These are phyloP conservation scores for Pimephales promelas DNA, from an alignment of 2,113 vertebrate genomes.

Conservation along the genomic window DNA sequence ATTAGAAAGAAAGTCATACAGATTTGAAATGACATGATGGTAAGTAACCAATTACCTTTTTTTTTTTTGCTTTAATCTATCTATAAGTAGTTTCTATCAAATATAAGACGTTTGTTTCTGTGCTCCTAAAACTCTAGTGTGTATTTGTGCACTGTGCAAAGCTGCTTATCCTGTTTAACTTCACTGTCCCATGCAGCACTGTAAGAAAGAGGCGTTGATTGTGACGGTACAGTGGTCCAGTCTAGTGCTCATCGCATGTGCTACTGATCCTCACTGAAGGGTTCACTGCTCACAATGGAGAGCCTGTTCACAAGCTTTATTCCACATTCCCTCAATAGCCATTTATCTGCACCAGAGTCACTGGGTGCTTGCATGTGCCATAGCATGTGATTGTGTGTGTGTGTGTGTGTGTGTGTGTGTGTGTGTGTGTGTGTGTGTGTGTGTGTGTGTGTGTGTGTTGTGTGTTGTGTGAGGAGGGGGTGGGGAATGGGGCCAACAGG, in stretches of 20 bases:
- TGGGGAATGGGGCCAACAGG: conserved; percentile 14
- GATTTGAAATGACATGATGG: no score
- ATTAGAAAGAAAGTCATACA: no score
- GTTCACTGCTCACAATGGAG: conserved; percentile 47
- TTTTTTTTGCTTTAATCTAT: background rate
- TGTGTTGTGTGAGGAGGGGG: background rate
- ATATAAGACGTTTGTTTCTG: no score
- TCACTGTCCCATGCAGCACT: conserved; percentile 1
- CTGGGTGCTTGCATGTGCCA: conserved; percentile 34
- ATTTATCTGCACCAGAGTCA: conserved; percentile 49
- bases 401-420: background rate
- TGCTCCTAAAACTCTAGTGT: background rate
- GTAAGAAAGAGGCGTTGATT: conserved; percentile 20
- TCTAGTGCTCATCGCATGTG: conserved; percentile 40
- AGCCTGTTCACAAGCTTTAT: conserved; percentile 53
- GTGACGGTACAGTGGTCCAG: conserved; percentile 2
- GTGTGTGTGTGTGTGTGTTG: background rate
- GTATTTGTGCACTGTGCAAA: background rate
- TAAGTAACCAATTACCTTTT: no score
- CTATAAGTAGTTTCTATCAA: background rate
- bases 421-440: no score
- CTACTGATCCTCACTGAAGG: conserved; percentile 41
- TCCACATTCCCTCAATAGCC: conserved; percentile 46
- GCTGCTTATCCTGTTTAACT: background rate
- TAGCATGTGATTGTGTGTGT: conserved; percentile 44